These are phyloP conservation scores for Arenaria interpres DNA, from an alignment of 2,113 vertebrate genomes.

Conservation along the genomic window DNA sequence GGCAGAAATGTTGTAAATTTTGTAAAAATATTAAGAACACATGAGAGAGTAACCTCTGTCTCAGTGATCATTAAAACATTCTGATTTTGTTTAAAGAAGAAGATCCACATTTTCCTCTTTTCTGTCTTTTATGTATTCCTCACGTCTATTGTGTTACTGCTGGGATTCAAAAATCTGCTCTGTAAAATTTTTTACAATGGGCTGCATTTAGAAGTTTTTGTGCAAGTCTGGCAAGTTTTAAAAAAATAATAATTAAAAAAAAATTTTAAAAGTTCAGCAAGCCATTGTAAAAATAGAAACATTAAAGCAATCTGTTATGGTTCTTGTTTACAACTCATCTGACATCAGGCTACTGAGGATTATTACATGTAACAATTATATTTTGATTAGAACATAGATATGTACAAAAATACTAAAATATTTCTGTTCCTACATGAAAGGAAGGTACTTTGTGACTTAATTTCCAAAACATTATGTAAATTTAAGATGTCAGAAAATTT, in stretches of 20 bases:
- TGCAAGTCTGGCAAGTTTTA: background rate
- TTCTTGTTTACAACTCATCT: conserved; percentile 49
- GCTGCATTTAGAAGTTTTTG: background rate
- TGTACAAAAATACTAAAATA: background rate
- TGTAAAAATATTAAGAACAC: background rate
- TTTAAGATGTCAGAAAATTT: conserved; percentile 35
- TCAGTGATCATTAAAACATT: background rate
- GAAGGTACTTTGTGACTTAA: conserved; percentile 18
- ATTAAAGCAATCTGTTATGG: conserved; percentile 49
- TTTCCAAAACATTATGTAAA: background rate
- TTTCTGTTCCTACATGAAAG: background rate
- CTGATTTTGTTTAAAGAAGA: background rate
- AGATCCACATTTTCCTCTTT: background rate
- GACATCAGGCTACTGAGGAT: conserved; percentile 12
- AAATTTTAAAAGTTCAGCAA: background rate
- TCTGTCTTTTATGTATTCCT: background rate
- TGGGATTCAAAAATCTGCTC: background rate
- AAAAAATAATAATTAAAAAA: background rate
- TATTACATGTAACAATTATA: conserved; percentile 58
- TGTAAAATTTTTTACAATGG: background rate
- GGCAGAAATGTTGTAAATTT: background rate
- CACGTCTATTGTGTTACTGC: background rate
- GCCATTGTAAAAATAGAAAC: conserved; percentile 37
- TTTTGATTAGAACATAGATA: conserved; percentile 49
- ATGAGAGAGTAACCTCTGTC: background rate